phyloP scores from a whole-genome alignment of 1,140 invertebrate species.

The Drosophila funebris region DNA sequence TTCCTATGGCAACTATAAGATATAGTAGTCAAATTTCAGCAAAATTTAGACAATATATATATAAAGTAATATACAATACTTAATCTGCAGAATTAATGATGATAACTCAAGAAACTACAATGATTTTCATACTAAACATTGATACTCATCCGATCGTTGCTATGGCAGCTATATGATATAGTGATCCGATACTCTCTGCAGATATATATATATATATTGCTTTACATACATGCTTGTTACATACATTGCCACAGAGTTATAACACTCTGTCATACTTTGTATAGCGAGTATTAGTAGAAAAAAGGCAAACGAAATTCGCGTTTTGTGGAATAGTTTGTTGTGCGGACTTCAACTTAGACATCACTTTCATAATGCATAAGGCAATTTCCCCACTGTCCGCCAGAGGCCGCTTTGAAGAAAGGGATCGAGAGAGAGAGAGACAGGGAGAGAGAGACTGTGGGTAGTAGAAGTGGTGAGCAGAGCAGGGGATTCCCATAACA shows the following conservation, averaged over 20 bases:
- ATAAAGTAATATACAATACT: too few species aligned
- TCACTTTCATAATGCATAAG: slow-evolving; percentile 78
- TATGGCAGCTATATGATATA: too few species aligned
- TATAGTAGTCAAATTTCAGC: too few species aligned
- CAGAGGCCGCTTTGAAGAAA: background rate
- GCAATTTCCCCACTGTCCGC: slow-evolving; percentile 35
- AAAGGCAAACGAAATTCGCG: slow-evolving; percentile 63
- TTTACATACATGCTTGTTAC: background rate
- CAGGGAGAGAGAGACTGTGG: background rate
- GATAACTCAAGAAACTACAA: too few species aligned
- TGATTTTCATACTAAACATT: too few species aligned
- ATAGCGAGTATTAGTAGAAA: background rate
- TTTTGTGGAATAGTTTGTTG: slow-evolving; percentile 64
- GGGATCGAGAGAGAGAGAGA: background rate
- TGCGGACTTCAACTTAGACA: slow-evolving; percentile 45
- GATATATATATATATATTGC: too few species aligned
- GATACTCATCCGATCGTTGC: too few species aligned
- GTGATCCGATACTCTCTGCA: too few species aligned
- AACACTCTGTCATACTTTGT: background rate
- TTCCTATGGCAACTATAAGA: too few species aligned
- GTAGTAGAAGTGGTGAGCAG: slow-evolving; percentile 21
- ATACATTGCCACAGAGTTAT: background rate
- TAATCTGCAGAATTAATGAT: too few species aligned
- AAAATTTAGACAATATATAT: too few species aligned
- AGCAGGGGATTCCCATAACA: slow-evolving; percentile 39